Evolutionary conservation across 1,140 invertebrate species (phyloP).

Genomic region (Danaus plexippus): DNA sequence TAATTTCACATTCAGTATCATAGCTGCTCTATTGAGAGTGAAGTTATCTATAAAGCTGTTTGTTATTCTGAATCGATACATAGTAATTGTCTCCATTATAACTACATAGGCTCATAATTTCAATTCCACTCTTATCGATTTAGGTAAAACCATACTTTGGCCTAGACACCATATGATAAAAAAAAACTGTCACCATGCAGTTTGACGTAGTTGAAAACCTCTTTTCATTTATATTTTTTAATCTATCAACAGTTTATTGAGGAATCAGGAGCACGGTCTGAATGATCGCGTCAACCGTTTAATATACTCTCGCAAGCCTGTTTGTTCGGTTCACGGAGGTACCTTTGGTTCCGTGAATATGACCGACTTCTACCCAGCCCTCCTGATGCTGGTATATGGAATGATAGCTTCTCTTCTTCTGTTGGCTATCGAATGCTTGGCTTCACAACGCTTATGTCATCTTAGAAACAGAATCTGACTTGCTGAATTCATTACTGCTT

Average conservation of each 20-base stretch:
- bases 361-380: conserved; percentile 64
- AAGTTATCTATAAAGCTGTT: too few relatives aligned
- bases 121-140: too few relatives aligned
- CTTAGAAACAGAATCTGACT: too few relatives aligned
- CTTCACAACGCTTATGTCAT: too few relatives aligned
- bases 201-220: not conserved
- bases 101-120: too few relatives aligned
- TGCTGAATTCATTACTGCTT: too few relatives aligned
- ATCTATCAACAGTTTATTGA: conserved; percentile 57
- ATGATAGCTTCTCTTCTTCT: conserved; percentile 20
- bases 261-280: conserved; percentile 74
- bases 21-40: too few relatives aligned
- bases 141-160: too few relatives aligned
- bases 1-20: too few relatives aligned
- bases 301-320: conserved; percentile 73
- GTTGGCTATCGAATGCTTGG: conserved; percentile 7
- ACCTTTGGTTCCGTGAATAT: conserved; percentile 73
- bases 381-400: conserved; percentile 59
- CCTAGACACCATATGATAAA: too few relatives aligned
- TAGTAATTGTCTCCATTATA: too few relatives aligned
- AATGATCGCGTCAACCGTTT: conserved; percentile 66
- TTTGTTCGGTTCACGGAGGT: conserved; percentile 58
- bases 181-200: not conserved
- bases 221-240: not conserved
- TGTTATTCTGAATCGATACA: too few relatives aligned